These are phyloP conservation scores for Nansenia antarctica DNA, from an alignment of 2,113 vertebrate genomes.

Conservation along the genomic window DNA sequence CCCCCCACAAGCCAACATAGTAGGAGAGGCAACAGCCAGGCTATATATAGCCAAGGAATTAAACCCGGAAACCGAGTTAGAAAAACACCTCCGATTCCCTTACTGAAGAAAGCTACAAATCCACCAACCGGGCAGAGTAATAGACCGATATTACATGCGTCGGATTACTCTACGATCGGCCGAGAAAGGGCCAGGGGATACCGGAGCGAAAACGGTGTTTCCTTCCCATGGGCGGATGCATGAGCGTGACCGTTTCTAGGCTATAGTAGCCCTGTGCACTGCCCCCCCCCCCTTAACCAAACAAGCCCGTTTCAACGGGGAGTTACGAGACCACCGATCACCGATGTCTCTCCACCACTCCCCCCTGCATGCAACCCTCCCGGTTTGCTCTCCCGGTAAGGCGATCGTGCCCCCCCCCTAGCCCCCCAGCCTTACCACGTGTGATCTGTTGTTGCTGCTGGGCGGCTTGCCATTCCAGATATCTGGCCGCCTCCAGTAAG, in stretches of 20 bases:
- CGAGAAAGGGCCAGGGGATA: not conserved
- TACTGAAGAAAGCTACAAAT: not conserved
- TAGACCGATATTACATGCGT: not conserved
- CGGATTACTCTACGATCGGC: not conserved
- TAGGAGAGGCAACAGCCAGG: conserved; percentile 30
- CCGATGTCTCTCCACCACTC: not conserved
- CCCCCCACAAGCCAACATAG: conserved; percentile 28
- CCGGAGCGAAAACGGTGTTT: not conserved
- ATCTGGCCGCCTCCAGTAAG: conserved; percentile 92
- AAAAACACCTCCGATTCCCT: conserved; percentile 20
- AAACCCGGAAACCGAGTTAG: conserved; percentile 48
- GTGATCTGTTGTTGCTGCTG: conserved; percentile 93
- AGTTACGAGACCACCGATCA: too few species aligned
- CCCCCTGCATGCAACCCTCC: too few species aligned
- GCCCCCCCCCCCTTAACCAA: not conserved
- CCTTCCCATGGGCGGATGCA: not conserved
- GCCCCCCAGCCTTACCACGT: conserved; percentile 83
- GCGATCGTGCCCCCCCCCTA: too few species aligned
- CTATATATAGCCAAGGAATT: conserved; percentile 51
- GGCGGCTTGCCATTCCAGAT: conserved; percentile 95
- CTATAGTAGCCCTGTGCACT: not conserved
- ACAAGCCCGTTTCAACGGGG: not conserved
- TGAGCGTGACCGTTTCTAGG: not conserved
- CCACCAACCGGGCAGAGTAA: not conserved
- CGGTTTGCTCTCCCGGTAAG: too few species aligned